phyloP scores from a whole-genome alignment of 1,140 invertebrate genomes.

The Wiebesia pumilae region DNA sequence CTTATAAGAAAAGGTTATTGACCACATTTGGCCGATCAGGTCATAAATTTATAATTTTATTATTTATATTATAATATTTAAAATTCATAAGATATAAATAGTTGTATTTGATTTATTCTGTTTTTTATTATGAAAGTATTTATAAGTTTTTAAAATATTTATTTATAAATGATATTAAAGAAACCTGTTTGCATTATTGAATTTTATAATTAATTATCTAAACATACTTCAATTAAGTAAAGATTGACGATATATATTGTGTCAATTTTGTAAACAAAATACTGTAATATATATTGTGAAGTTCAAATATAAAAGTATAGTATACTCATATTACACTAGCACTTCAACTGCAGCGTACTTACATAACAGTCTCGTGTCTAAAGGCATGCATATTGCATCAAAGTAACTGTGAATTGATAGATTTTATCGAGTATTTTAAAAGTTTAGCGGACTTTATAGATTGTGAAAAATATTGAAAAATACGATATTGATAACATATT shows the following conservation, averaged over 20 bases:
- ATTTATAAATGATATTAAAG: too few species aligned
- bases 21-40: not conserved
- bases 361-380: conserved; percentile 25
- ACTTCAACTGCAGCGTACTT: conserved; percentile 15
- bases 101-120: not conserved
- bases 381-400: not conserved
- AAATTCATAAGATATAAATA: too few species aligned
- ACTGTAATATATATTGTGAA: not conserved
- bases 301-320: conserved; percentile 14
- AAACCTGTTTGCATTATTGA: too few species aligned
- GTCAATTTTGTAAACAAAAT: not conserved
- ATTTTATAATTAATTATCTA: too few species aligned
- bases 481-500: not conserved
- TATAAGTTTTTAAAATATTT: too few species aligned
- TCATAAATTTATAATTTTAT: not conserved
- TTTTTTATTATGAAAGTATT: not conserved
- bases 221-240: too few species aligned
- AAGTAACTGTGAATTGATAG: not conserved
- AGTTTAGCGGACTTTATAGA: not conserved
- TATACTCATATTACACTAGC: conserved; percentile 34
- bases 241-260: too few species aligned
- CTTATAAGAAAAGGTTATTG: conserved; percentile 13
- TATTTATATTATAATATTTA: too few species aligned
- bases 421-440: conserved; percentile 21
- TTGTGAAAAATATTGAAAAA: not conserved